Conservation (phyloP, 2,888 invertebrate species). For the Thecophora atra region DNA sequence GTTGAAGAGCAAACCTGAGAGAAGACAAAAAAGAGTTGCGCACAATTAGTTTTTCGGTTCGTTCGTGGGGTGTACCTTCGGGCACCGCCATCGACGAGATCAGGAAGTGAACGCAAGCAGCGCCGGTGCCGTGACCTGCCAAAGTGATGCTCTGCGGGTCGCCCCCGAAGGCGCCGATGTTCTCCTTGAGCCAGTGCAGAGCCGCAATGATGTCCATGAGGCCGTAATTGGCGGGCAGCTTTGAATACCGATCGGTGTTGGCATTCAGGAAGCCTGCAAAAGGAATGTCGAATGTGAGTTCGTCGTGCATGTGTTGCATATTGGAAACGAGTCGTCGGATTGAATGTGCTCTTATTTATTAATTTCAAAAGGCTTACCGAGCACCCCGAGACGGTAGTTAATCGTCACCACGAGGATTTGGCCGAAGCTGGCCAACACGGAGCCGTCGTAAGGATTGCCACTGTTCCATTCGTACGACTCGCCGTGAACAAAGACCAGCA, state of each 20-base stretch:
- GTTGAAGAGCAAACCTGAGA: conserved; percentile 84
- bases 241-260: conserved; percentile 84
- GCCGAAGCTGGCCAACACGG: conserved; percentile 92
- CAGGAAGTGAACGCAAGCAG: conserved; percentile 93
- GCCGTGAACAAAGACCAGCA: conserved; percentile 94
- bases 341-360: no score
- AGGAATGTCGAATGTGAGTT: background rate
- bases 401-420: conserved; percentile 89
- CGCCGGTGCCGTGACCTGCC: conserved; percentile 95
- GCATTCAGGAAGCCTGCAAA: conserved; percentile 87
- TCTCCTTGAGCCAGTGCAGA: conserved; percentile 94
- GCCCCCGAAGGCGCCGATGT: conserved; percentile 94
- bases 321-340: no score
- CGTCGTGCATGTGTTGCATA: no score
- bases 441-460: conserved; percentile 97
- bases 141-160: conserved; percentile 93
- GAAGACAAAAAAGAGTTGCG: background rate
- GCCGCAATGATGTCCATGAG: conserved; percentile 97
- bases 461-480: conserved; percentile 97
- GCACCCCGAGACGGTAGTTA: conserved; percentile 83
- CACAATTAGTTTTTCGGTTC: background rate
- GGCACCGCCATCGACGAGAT: conserved; percentile 94
- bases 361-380: conserved; percentile 70
- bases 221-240: conserved; percentile 95
- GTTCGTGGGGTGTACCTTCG: conserved; percentile 73